Evolutionary conservation across 2,113 vertebrate species (phyloP).

Genomic region (Oreochromis niloticus): DNA sequence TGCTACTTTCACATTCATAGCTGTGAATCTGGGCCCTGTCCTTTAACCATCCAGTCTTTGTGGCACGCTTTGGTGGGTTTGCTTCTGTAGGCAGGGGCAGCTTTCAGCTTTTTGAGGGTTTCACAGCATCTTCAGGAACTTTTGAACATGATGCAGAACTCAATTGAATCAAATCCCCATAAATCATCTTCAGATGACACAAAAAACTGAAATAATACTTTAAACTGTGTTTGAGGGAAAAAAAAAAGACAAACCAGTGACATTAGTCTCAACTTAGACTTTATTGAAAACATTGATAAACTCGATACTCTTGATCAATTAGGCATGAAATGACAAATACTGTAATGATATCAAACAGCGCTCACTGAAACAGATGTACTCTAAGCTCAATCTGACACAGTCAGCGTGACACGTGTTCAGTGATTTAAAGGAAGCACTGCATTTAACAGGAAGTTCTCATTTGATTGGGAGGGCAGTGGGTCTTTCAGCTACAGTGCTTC

Average conservation of each 20-base stretch:
- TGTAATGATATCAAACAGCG: slow-evolving; percentile 47
- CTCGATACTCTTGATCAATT: slow-evolving; percentile 59
- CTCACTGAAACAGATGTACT: slow-evolving; percentile 3
- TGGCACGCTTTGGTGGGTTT: neutral
- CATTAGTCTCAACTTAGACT: slow-evolving; percentile 43
- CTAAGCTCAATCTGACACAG: slow-evolving; percentile 2
- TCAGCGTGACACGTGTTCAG: neutral
- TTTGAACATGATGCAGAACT: neutral
- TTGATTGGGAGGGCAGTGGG: neutral
- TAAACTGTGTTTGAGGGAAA: neutral
- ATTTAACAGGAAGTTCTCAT: neutral
- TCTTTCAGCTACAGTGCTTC: neutral
- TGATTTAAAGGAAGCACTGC: neutral
- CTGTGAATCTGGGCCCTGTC: neutral
- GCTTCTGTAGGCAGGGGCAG: neutral
- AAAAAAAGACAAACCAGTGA: neutral
- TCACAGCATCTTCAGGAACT: neutral
- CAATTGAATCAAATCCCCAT: neutral
- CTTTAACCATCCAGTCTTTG: neutral
- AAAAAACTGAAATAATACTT: neutral
- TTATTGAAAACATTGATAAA: slow-evolving; percentile 66
- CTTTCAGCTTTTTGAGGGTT: neutral
- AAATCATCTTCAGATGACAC: neutral
- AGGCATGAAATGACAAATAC: slow-evolving; percentile 61
- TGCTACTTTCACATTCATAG: neutral